These are phyloP conservation scores for Odontothrips loti DNA, from an alignment of 2,888 invertebrate genomes.

Conservation along the genomic window DNA sequence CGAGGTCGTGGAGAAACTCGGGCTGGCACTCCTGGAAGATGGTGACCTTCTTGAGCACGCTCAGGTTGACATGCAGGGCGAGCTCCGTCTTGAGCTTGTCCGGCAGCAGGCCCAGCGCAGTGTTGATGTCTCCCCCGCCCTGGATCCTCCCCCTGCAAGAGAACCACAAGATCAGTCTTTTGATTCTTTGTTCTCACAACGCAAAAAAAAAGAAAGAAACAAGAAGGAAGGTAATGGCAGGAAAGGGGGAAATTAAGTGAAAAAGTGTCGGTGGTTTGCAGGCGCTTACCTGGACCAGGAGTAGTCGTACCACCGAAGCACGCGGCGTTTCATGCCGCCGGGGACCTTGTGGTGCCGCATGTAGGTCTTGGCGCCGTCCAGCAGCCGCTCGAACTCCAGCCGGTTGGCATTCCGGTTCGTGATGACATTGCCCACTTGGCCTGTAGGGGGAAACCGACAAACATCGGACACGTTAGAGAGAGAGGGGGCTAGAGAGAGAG, in stretches of 20 bases:
- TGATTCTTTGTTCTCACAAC: no score
- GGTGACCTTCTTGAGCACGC: conserved; percentile 93
- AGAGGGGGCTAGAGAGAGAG: no score
- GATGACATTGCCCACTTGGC: conserved; percentile 96
- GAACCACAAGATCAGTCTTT: no score
- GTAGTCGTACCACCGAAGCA: conserved; percentile 95
- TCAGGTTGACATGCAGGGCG: conserved; percentile 90
- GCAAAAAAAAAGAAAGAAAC: no score
- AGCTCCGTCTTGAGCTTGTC: conserved; percentile 96
- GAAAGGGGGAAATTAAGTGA: no score
- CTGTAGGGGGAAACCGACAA: conserved; percentile 48
- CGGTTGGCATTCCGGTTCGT: conserved; percentile 95
- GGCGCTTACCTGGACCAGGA: conserved; percentile 77
- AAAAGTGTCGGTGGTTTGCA: no score
- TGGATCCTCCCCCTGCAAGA: conserved; percentile 77
- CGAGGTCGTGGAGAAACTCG: conserved; percentile 93
- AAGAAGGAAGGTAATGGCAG: not conserved
- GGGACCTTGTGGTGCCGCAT: conserved; percentile 97
- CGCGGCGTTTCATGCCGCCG: conserved; percentile 91
- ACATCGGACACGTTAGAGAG: no score
- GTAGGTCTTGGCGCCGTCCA: conserved; percentile 95
- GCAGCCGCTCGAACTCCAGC: conserved; percentile 86
- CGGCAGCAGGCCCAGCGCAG: conserved; percentile 84
- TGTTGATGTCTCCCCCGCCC: conserved; percentile 94
- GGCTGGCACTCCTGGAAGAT: conserved; percentile 97